Percentiles rank a stretch among this genome's conserved stretches.
phyloP scores from a whole-genome alignment of 2,113 vertebrate genomes.

The Pollachius pollachius region DNA sequence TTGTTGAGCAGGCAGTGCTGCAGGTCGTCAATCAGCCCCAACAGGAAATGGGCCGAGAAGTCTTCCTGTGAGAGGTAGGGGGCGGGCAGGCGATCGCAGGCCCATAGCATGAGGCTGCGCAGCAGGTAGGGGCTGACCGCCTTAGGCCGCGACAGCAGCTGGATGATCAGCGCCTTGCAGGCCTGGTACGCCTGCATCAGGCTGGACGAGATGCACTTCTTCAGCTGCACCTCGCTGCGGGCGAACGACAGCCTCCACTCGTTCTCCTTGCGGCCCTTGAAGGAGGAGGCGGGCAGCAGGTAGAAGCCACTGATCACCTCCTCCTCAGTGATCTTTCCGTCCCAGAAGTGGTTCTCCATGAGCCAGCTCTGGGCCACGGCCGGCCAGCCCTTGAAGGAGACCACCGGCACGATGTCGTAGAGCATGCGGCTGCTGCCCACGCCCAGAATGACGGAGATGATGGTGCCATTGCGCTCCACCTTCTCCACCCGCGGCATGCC shows the following conservation, averaged over 20 bases:
- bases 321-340: conserved; percentile 97
- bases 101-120: conserved; percentile 96
- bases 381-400: conserved; percentile 97
- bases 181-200: conserved; percentile 97
- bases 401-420: conserved; percentile 93
- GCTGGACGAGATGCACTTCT: conserved; percentile 94
- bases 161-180: conserved; percentile 92
- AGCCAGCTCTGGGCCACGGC: conserved; percentile 97
- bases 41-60: conserved; percentile 87
- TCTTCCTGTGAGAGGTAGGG: conserved; percentile 89
- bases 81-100: conserved; percentile 92
- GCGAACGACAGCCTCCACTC: conserved; percentile 97
- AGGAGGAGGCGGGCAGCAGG: conserved; percentile 89
- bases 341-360: conserved; percentile 99
- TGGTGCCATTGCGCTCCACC: conserved; percentile 88
- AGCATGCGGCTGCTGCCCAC: conserved; percentile 96
- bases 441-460: conserved; percentile 90
- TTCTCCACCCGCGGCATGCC: conserved; percentile 93
- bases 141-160: conserved; percentile 89
- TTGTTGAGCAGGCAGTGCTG: conserved; percentile 96
- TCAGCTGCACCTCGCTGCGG: conserved; percentile 95
- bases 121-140: conserved; percentile 95
- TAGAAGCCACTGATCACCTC: conserved; percentile 98
- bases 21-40: conserved; percentile 95
- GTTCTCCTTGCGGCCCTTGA: conserved; percentile 89